Conservation (phyloP, 2,888 invertebrate genomes). For the Seira ritae region DNA sequence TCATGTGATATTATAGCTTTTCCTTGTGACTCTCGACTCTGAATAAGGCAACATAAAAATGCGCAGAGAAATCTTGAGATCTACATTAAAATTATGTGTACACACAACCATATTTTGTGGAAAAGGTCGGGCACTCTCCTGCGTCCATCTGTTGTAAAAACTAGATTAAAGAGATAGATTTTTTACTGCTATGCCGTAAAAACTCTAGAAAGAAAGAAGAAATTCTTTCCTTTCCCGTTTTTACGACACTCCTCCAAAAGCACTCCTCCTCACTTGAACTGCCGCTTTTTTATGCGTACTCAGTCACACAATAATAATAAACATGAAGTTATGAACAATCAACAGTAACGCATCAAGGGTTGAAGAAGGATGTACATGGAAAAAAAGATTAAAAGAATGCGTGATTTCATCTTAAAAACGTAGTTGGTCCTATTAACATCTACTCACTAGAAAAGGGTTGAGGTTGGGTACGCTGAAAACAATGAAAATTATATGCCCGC, state of each 20-base stretch:
- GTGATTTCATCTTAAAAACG: slow-evolving; percentile 41
- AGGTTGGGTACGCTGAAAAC: slow-evolving; percentile 12
- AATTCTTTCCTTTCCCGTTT: slow-evolving; percentile 53
- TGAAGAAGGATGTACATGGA: too few relatives aligned
- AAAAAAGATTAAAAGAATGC: slow-evolving; percentile 36
- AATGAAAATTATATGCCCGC: slow-evolving; percentile 21
- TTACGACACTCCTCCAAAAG: slow-evolving; percentile 44
- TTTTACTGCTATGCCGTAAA: neutral
- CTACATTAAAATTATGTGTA: slow-evolving; percentile 41
- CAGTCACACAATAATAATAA: slow-evolving; percentile 30
- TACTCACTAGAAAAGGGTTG: slow-evolving; percentile 30
- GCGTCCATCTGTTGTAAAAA: slow-evolving; percentile 51
- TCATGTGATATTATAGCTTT: slow-evolving; percentile 27
- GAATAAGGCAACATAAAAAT: too few relatives aligned
- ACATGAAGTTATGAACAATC: slow-evolving; percentile 17
- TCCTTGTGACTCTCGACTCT: too few relatives aligned
- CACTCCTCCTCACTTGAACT: too few relatives aligned
- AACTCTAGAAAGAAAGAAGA: neutral
- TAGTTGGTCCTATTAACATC: slow-evolving; percentile 10
- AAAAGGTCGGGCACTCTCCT: slow-evolving; percentile 58
- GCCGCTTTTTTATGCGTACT: slow-evolving; percentile 24
- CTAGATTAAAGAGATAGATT: slow-evolving; percentile 26
- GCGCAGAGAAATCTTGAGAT: slow-evolving; percentile 41
- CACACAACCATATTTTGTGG: slow-evolving; percentile 52
- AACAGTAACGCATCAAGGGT: slow-evolving; percentile 38